These are phyloP conservation scores for Melanchra persicariae DNA, from an alignment of 2,888 invertebrate species.

Conservation along the genomic window DNA sequence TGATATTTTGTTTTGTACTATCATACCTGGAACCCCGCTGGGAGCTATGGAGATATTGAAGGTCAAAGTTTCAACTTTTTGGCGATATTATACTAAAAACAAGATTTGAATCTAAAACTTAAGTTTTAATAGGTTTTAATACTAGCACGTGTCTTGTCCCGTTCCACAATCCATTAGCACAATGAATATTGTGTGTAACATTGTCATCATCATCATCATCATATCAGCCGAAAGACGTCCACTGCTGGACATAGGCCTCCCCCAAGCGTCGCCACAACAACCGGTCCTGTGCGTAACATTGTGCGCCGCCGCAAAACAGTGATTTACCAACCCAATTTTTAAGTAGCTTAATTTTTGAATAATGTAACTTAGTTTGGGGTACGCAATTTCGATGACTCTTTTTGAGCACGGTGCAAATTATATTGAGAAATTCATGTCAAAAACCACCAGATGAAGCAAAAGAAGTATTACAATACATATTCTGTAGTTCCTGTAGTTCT, in stretches of 20 bases:
- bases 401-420: not conserved
- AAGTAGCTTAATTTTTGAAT: not conserved
- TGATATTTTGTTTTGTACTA: not conserved
- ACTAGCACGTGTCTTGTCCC: not conserved
- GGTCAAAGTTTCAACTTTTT: not conserved
- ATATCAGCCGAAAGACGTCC: too few relatives aligned
- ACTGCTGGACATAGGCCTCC: too few relatives aligned
- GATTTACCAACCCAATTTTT: too few relatives aligned
- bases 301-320: too few relatives aligned
- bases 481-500: too few relatives aligned
- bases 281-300: too few relatives aligned
- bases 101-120: not conserved
- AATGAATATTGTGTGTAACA: not conserved
- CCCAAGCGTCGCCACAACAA: too few relatives aligned
- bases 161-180: not conserved
- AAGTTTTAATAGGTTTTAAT: not conserved
- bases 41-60: not conserved
- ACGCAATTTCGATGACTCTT: not conserved
- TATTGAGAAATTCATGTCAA: not conserved
- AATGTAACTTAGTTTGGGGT: not conserved
- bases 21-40: not conserved
- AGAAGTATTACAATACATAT: too few relatives aligned
- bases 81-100: not conserved
- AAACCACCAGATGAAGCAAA: too few relatives aligned
- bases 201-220: too few relatives aligned